Evolutionary conservation across 2,113 vertebrate species (phyloP).

Genomic region (Muntiacus muntjak): DNA sequence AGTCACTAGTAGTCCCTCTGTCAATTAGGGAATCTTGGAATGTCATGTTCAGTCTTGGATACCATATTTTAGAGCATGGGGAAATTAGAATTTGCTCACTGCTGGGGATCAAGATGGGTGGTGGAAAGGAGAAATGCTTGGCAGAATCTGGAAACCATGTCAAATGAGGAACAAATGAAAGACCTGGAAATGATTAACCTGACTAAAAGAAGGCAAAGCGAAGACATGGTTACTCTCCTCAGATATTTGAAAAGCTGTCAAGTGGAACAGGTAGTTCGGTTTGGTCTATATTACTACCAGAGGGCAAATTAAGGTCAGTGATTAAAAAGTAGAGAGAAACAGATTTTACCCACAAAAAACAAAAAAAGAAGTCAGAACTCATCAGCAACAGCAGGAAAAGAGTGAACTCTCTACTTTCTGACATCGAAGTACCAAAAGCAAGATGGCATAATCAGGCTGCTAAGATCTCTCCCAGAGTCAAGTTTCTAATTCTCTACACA

Average conservation of each 20-base stretch:
- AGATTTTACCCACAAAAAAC: neutral
- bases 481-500: neutral
- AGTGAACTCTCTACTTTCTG: neutral
- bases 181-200: conserved; percentile 59
- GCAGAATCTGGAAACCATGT: conserved; percentile 56
- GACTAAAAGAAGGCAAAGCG: conserved; percentile 45
- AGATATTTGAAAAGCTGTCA: conserved; percentile 50
- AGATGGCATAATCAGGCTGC: neutral
- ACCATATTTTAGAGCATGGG: neutral
- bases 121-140: conserved; percentile 2
- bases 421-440: neutral
- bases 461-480: neutral
- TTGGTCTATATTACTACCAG: conserved; percentile 16
- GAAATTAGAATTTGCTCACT: neutral
- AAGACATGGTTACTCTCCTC: conserved; percentile 32
- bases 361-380: neutral
- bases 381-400: neutral
- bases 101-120: neutral
- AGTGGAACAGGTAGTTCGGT: conserved; percentile 44
- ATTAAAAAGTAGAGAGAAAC: conserved; percentile 11
- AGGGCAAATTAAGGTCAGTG: conserved; percentile 30
- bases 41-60: neutral
- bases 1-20: neutral
- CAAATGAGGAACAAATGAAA: conserved; percentile 66
- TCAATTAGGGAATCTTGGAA: neutral